Conservation (phyloP, 2,888 invertebrate genomes). For the Bruchidius siliquastri region DNA sequence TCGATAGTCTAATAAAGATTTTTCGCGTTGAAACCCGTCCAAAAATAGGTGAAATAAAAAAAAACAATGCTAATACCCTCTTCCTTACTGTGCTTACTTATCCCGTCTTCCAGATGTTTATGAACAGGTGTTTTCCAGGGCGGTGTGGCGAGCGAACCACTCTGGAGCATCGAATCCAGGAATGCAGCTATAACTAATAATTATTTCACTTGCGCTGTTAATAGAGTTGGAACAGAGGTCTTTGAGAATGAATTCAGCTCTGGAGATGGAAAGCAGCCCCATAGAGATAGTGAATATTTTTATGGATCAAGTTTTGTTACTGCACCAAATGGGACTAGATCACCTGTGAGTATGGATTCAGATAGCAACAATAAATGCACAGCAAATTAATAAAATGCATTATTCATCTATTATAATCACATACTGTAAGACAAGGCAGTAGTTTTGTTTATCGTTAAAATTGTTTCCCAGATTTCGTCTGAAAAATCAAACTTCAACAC, state of each 20-base stretch:
- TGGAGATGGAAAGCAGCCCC: slow-evolving; percentile 70
- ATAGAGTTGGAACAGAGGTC: slow-evolving; percentile 87
- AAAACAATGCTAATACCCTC: too few species aligned
- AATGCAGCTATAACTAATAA: slow-evolving; percentile 94
- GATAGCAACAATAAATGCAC: too few species aligned
- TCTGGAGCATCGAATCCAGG: slow-evolving; percentile 94
- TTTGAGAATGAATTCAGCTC: slow-evolving; percentile 81
- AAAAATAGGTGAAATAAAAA: too few species aligned
- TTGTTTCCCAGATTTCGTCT: too few species aligned
- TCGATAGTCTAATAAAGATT: too few species aligned
- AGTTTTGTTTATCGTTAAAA: too few species aligned
- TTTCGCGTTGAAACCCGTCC: too few species aligned
- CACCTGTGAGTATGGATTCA: slow-evolving; percentile 58
- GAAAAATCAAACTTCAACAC: too few species aligned
- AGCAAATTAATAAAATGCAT: background rate
- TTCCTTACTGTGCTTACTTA: too few species aligned
- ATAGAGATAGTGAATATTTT: slow-evolving; percentile 83
- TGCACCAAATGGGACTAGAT: slow-evolving; percentile 88
- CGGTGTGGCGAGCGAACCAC: slow-evolving; percentile 73
- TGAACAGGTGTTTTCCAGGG: slow-evolving; percentile 38
- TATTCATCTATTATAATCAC: too few species aligned
- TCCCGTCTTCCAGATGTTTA: too few species aligned
- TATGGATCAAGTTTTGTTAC: slow-evolving; percentile 94
- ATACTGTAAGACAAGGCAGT: too few species aligned
- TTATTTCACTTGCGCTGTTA: slow-evolving; percentile 90